phyloP scores from a whole-genome alignment of 2,113 vertebrate species.

The Hylia prasina region DNA sequence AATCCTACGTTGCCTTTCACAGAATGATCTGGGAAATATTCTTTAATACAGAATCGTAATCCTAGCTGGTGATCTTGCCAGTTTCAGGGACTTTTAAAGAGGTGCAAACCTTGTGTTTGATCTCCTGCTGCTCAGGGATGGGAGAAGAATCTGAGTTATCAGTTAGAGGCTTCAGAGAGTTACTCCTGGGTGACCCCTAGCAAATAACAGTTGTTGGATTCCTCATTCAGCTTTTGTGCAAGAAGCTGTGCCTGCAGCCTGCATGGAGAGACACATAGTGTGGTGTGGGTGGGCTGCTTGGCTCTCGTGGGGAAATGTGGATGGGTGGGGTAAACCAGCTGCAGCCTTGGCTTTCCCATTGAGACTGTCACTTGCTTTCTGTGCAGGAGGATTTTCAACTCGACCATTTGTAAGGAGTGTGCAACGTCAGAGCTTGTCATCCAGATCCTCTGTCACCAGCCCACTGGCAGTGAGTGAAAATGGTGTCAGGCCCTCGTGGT shows the following conservation, averaged over 20 bases:
- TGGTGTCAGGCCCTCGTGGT: constrained; percentile 88
- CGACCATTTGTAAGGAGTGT: constrained; percentile 95
- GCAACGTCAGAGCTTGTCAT: constrained; percentile 91
- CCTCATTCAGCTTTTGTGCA: background rate
- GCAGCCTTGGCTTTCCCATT: background rate
- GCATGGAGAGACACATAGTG: rapidly evolving
- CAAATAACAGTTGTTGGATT: background rate
- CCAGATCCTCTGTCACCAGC: constrained; percentile 90
- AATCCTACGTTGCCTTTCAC: background rate
- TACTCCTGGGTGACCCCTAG: background rate
- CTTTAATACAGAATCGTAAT: background rate
- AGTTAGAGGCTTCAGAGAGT: background rate
- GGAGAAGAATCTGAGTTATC: background rate
- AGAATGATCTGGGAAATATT: background rate
- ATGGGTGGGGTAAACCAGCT: background rate
- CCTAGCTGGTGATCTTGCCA: background rate
- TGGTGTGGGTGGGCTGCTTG: background rate
- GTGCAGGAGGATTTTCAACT: constrained; percentile 90
- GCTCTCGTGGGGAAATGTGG: background rate
- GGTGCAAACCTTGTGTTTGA: background rate
- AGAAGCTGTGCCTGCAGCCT: background rate
- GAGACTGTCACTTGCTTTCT: background rate
- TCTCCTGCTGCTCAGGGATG: background rate
- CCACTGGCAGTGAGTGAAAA: constrained; percentile 88
- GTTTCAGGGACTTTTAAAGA: background rate